These are phyloP conservation scores for Monoplex corrugatus DNA, from an alignment of 2,888 invertebrate genomes.

Conservation along the genomic window DNA sequence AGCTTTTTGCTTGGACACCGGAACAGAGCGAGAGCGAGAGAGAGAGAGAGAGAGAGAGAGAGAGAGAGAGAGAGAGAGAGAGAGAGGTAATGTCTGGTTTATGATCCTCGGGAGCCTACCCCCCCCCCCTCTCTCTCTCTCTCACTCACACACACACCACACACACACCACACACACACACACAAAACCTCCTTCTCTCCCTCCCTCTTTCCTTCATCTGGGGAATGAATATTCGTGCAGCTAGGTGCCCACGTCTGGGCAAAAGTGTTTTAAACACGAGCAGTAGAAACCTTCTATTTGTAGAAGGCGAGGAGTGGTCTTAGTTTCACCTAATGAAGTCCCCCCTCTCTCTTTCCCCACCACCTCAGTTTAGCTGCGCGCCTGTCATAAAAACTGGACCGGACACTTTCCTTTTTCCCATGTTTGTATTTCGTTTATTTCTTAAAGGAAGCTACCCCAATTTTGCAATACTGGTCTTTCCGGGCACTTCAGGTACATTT, in stretches of 20 bases:
- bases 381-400: too few species aligned
- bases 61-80: not conserved
- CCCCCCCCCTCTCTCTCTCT: slow-evolving; percentile 22
- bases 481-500: too few species aligned
- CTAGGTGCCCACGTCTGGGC: slow-evolving; percentile 21
- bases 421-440: not conserved
- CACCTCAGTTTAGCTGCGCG: not conserved
- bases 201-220: not conserved
- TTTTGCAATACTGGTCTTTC: too few species aligned
- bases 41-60: not conserved
- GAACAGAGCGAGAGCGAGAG: not conserved
- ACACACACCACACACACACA: too few species aligned
- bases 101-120: not conserved
- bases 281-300: slow-evolving; percentile 32
- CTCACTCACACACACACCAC: not conserved
- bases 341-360: not conserved
- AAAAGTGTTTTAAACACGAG: slow-evolving; percentile 30
- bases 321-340: not conserved
- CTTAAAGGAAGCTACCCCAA: not conserved
- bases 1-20: not conserved
- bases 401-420: not conserved
- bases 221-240: slow-evolving; percentile 5
- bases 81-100: slow-evolving; percentile 7
- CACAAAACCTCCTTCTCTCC: not conserved
- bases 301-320: slow-evolving; percentile 6